Percentiles rank a stretch among this genome's conserved stretches.
These are phyloP conservation scores for Cephus rjabovi DNA, from an alignment of 2,888 invertebrate species.

Conservation along the genomic window DNA sequence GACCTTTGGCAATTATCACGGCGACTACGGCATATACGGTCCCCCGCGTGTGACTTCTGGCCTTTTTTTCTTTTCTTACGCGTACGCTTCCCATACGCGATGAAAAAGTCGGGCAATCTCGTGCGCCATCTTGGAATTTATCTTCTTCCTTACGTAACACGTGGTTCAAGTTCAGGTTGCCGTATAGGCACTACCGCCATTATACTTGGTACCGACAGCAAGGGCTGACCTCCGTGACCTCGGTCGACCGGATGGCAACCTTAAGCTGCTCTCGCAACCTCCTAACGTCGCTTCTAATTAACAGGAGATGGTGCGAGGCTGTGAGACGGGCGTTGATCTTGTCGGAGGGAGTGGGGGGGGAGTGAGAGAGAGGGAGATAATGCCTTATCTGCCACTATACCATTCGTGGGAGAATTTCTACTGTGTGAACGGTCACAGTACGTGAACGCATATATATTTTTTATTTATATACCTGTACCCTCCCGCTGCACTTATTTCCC, in stretches of 20 bases:
- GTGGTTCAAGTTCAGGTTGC: background rate
- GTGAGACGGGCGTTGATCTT: background rate
- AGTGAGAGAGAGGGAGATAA: background rate
- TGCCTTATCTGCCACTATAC: background rate
- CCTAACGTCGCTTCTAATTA: background rate
- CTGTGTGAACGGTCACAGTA: slow-evolving; percentile 57
- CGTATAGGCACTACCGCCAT: no score
- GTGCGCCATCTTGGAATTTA: background rate
- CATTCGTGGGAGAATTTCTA: background rate
- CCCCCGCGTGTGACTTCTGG: background rate
- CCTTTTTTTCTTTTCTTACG: background rate
- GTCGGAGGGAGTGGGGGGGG: no score
- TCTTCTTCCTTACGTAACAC: background rate
- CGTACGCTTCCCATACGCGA: background rate
- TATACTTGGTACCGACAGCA: background rate
- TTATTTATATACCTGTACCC: background rate
- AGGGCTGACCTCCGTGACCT: background rate
- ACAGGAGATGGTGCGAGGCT: background rate
- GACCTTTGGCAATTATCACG: background rate
- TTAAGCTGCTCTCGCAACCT: background rate
- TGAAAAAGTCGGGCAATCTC: background rate
- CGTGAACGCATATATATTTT: slow-evolving; percentile 36
- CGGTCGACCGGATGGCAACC: background rate
- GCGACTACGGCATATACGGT: no score
- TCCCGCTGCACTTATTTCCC: background rate